A percentile compares a stretch with the other conserved stretches of the same genome.
Evolutionary conservation across 2,113 vertebrate species (phyloP).

Genomic region (Tiliqua scincoides): DNA sequence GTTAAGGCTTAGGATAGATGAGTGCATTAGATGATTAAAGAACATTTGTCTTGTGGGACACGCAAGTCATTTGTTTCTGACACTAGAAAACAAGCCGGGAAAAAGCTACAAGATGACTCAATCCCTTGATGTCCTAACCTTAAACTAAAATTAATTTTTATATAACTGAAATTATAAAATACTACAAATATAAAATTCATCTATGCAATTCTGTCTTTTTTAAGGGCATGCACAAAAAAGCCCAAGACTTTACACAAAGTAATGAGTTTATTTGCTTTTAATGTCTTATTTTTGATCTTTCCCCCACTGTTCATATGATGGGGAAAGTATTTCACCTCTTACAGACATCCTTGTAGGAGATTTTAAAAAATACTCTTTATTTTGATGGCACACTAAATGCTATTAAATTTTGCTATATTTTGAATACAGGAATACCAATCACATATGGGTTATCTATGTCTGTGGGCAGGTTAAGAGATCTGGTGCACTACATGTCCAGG

Average conservation of each 20-base stretch:
- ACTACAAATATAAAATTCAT: constrained; percentile 48
- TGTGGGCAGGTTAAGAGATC: constrained; percentile 62
- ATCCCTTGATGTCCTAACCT: constrained; percentile 58
- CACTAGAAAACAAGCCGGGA: constrained; percentile 75
- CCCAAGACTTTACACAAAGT: background rate
- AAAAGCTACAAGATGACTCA: constrained; percentile 66
- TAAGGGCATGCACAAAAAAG: constrained; percentile 46
- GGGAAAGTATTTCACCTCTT: constrained; percentile 29
- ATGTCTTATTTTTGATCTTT: background rate
- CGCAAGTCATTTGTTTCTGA: constrained; percentile 85
- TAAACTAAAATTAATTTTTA: constrained; percentile 59
- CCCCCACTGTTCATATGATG: constrained; percentile 13
- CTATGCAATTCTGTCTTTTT: constrained; percentile 45
- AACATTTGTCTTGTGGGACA: constrained; percentile 87
- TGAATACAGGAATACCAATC: constrained; percentile 61
- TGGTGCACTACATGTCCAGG: constrained; percentile 57
- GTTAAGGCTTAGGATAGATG: constrained; percentile 87
- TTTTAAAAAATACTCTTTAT: constrained; percentile 35
- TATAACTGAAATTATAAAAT: constrained; percentile 60
- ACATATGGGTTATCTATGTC: constrained; percentile 50
- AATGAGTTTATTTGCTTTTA: background rate
- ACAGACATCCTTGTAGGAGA: constrained; percentile 49
- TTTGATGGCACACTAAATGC: constrained; percentile 28
- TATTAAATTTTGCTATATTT: constrained; percentile 30
- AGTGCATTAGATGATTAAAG: constrained; percentile 93